Percentiles rank a stretch among this genome's conserved stretches.
Conservation (phyloP, 2,797 vertebrate genomes). For the Arnoldichthys spilopterus region DNA sequence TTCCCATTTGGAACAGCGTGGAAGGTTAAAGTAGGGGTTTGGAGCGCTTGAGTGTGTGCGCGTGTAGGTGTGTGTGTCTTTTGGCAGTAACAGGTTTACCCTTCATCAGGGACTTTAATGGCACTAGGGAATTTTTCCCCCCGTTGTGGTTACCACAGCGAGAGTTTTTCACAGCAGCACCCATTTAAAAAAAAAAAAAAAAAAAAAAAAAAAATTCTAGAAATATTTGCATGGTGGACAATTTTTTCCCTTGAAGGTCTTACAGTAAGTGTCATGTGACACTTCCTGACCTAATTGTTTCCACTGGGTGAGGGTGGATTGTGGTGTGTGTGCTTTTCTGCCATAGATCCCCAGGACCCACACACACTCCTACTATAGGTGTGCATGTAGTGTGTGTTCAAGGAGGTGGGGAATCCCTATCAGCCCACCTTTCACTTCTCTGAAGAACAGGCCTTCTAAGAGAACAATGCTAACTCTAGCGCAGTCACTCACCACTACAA, state of each 20-base stretch:
- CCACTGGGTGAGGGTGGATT: constrained; percentile 70
- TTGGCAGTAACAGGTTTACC: constrained; percentile 2
- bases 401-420: constrained; percentile 70
- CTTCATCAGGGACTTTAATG: constrained; percentile 21
- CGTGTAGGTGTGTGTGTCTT: constrained; percentile 14
- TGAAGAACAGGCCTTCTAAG: constrained; percentile 34
- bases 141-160: constrained; percentile 1
- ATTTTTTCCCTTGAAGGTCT: constrained; percentile 66
- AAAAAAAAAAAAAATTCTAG: constrained; percentile 6
- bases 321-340: constrained; percentile 64
- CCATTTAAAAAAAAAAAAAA: no score
- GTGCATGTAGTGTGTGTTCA: constrained; percentile 47
- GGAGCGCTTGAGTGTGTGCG: not conserved
- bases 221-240: constrained; percentile 33
- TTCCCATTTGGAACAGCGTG: constrained; percentile 26
- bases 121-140: constrained; percentile 20
- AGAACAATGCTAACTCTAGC: constrained; percentile 34
- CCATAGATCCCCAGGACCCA: constrained; percentile 26
- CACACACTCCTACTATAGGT: constrained; percentile 43
- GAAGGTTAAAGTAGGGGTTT: constrained; percentile 29
- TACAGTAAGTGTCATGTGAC: constrained; percentile 49
- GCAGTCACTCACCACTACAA: constrained; percentile 38
- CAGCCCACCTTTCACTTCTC: constrained; percentile 65
- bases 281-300: constrained; percentile 76
- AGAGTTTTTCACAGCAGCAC: not conserved